Base-by-base conservation (phyloP, 2,888 invertebrate genomes). In the Scaptomyza reducta region DNA sequence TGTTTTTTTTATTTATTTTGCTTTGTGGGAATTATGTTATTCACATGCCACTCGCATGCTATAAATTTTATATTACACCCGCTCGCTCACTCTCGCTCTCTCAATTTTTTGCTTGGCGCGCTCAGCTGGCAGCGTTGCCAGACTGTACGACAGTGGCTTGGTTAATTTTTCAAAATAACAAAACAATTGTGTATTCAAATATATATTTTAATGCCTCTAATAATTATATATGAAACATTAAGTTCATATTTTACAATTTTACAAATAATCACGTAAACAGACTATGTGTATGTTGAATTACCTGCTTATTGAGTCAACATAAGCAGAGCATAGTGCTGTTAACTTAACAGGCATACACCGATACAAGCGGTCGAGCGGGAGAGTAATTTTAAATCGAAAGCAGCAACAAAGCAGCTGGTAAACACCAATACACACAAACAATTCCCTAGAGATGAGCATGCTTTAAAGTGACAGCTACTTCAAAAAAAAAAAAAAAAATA, bases 351-450 rank as follows among this genome's bases (percentile, higher is more conserved):
- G 16, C 11, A 13, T 22, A 60, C 74, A 68, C 60, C 51, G 10
- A 60, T 54, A 45, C 40, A 55, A 53, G 54, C 33, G 51, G 29
- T 29, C 58, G 42, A 46, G 60, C 58, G 59, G 14, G 62, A 68
- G 74, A 58, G 62, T 51, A 50, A 67, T 18, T 67, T 44, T 57
- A 31, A 50, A 57, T 55, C 55, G 63, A 51, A 63, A 69, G 22
- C 70, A 69, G 51, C 74, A 74, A 74, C 70, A 64, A 69, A 61
- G 68, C 67, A 18, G 60, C 45, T 76, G 77, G 74, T 74, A 74
- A 74, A 72, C 73, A 74, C 73, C 31, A 22, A 62, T 33, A 73
- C 73, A 77, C 25, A 42, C 27, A 45, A 16, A 56, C 51, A 18
- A 5, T 45, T 13, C 1, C 9, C 1, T 53, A 62, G 73, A 58